Percentiles rank a stretch among this genome's conserved stretches.
Conservation (phyloP, 2,797 vertebrate genomes). For the Halcyon chelicuti region DNA sequence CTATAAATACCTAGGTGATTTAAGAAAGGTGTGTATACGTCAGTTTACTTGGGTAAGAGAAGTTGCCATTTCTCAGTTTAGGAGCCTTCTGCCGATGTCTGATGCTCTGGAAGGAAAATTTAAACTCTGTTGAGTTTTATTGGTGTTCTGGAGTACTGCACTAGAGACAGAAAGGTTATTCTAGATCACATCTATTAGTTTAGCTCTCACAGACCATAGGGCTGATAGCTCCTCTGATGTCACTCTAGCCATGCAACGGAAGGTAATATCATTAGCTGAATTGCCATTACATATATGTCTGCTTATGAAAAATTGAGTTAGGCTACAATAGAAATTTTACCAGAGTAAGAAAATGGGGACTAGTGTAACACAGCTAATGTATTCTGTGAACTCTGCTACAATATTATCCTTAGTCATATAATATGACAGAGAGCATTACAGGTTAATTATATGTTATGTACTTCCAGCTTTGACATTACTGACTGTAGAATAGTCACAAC, state of each 20-base stretch:
- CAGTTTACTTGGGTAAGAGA: background rate
- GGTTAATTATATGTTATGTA: constrained; percentile 33
- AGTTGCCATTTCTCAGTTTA: background rate
- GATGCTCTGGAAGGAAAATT: background rate
- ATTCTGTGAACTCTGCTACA: background rate
- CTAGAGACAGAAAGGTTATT: constrained; percentile 29
- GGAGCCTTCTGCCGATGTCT: background rate
- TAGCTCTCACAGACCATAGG: background rate
- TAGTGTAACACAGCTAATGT: accelerated
- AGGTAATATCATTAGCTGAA: constrained; percentile 27
- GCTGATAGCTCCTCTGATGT: constrained; percentile 33
- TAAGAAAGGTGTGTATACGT: background rate
- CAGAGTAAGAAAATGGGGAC: background rate
- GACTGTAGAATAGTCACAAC: constrained; percentile 6
- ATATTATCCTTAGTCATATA: constrained; percentile 10
- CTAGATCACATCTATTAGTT: constrained; percentile 34
- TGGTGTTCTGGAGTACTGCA: background rate
- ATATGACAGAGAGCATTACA: background rate
- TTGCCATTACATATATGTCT: background rate
- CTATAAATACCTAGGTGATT: background rate
- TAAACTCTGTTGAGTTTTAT: background rate
- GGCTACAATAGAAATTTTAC: background rate
- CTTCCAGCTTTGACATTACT: constrained; percentile 32
- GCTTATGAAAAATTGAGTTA: constrained; percentile 12
- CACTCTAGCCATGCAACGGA: constrained; percentile 6